Evolutionary conservation across 2,797 vertebrate species (phyloP), one percentile per base, ranked within the genome.

Genomic region (Sarcoramphus papa): DNA sequence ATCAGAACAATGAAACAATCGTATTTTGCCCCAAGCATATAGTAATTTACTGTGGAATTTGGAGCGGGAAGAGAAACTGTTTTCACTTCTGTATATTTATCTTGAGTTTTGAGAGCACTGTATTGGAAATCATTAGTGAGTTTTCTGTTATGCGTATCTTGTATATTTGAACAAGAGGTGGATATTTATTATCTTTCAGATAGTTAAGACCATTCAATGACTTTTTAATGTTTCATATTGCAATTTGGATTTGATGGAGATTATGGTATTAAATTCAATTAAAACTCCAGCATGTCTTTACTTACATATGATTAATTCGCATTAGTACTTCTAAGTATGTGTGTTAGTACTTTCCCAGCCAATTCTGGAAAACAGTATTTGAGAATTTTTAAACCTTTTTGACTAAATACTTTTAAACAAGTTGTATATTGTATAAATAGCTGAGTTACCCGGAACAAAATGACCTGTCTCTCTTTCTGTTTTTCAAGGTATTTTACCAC

Each of bases 401-500:
- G 17, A 28, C 37, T 92, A 59, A 47, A 59, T 50, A 15, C 23
- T 78, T 94, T n/a, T 33, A 51, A 67, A 30, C 1, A 1, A 68
- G 7, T 81, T 81, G 6, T 43, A 14, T 56, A 9, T 60, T 33
- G 8, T 56, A n/a, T 45, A 47, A 85, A 60, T 35, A 73, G 8
- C n/a, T 72, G 43, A 63, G n/a, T 68, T 83, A 82, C 17, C 20
- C 57, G 28, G 20, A 91, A 80, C 19, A 62, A 85, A 88, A 68
- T 47, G 3, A 81, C 22, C 33, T 53, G 16, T 53, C 15, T 88
- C 54, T 83, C 31, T 50, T 75, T 77, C 51, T 92, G 16, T 64
- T 91, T 90, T 96, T 96, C 47, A 81, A 99, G 99, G 98, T 85
- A 95, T 99, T 96, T 97, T 98, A 91, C 99, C 99, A 22, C 98